These are phyloP conservation scores for Cinara cedri DNA, from an alignment of 2,888 invertebrate species.

Conservation along the genomic window DNA sequence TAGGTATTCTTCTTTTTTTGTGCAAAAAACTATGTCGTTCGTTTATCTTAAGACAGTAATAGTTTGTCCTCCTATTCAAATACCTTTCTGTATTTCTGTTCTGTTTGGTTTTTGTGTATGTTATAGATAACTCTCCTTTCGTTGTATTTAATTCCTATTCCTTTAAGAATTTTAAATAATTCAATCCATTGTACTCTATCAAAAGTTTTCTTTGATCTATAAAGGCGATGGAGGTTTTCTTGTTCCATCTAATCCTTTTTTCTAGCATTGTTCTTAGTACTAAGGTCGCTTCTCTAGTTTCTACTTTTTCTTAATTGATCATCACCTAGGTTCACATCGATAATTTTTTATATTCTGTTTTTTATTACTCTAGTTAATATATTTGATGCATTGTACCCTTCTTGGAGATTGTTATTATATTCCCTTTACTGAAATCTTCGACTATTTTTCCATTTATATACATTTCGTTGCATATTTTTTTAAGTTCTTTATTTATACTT, in stretches of 20 bases:
- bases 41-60: not conserved
- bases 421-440: slow-evolving; percentile 13
- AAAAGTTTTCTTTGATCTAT: too few species aligned
- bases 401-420: slow-evolving; percentile 3
- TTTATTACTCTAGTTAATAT: not conserved
- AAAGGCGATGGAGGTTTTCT: slow-evolving; percentile 3
- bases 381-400: not conserved
- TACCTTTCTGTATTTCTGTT: not conserved
- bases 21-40: too few species aligned
- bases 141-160: not conserved
- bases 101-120: not conserved
- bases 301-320: not conserved
- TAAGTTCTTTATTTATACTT: slow-evolving; percentile 16
- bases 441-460: not conserved
- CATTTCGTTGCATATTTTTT: slow-evolving; percentile 13
- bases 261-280: not conserved
- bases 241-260: not conserved
- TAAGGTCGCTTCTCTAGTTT: not conserved
- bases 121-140: not conserved
- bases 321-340: not conserved
- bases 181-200: not conserved
- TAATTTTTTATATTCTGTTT: not conserved
- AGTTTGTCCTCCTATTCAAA: not conserved
- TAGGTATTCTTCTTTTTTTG: too few species aligned
- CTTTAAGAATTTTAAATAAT: slow-evolving; percentile 14